These are phyloP conservation scores for Apostichopus japonicus DNA, from an alignment of 35 echinoderm and acorn worm genomes.

Conservation along the genomic window DNA sequence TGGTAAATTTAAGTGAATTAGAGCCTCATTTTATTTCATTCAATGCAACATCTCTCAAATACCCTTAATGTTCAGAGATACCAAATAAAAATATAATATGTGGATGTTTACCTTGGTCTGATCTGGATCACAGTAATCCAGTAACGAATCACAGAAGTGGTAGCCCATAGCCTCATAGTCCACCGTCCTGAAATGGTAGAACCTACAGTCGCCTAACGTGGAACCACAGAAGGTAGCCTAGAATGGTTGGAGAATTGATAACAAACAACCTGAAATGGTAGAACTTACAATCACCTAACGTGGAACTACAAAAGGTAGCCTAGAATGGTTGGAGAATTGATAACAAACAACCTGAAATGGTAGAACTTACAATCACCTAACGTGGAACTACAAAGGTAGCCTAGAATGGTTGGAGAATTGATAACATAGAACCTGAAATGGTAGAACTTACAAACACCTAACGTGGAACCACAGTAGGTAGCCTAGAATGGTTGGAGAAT, in stretches of 20 bases:
- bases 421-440: slow-evolving; percentile 57
- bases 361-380: slow-evolving; percentile 52
- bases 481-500: slow-evolving; percentile 51
- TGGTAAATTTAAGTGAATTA: not conserved
- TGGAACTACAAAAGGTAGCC: slow-evolving; percentile 98
- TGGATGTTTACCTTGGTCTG: slow-evolving; percentile 75
- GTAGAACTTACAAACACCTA: slow-evolving; percentile 52
- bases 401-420: slow-evolving; percentile 19
- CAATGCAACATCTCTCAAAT: no score
- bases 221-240: slow-evolving; percentile 98
- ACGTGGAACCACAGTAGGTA: slow-evolving; percentile 94
- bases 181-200: slow-evolving; percentile 78
- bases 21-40: no score
- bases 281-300: slow-evolving; percentile 57
- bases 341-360: slow-evolving; percentile 89
- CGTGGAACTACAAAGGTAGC: slow-evolving; percentile 98
- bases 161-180: slow-evolving; percentile 97
- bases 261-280: slow-evolving; percentile 84
- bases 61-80: no score
- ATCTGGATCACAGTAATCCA: slow-evolving; percentile 97
- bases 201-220: slow-evolving; percentile 62
- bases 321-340: no score
- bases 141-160: slow-evolving; percentile 91
- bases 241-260: no score
- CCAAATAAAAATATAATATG: no score